phyloP scores from a whole-genome alignment of 2,888 invertebrate species.

The Ashinkailepas kermadecensis region DNA sequence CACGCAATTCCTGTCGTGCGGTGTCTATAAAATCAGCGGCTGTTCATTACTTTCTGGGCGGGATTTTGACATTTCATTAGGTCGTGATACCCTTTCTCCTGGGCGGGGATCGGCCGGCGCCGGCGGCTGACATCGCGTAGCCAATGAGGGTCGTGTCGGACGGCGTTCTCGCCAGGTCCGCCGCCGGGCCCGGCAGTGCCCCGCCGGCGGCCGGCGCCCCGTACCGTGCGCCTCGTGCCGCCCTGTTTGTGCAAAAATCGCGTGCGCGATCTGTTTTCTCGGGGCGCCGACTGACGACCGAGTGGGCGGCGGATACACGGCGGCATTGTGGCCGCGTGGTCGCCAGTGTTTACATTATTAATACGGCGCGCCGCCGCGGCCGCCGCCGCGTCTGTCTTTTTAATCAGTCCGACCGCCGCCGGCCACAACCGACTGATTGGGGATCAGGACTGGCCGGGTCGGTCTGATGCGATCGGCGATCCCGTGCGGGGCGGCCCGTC shows the following conservation, averaged over 20 bases:
- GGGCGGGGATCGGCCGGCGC: neutral
- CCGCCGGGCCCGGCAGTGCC: too few species aligned
- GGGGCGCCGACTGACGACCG: neutral
- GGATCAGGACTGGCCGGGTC: neutral
- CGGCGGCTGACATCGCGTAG: too few species aligned
- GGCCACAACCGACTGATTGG: neutral
- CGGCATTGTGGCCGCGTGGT: neutral
- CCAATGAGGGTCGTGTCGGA: too few species aligned
- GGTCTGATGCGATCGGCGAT: neutral
- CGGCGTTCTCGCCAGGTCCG: too few species aligned
- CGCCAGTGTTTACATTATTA: conserved; percentile 11
- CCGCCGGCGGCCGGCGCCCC: neutral
- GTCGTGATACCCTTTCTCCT: conserved; percentile 5
- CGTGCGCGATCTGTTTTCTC: conserved; percentile 6
- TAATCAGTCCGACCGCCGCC: neutral
- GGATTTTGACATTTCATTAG: conserved; percentile 17
- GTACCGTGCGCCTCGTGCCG: too few species aligned
- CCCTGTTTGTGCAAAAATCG: conserved; percentile 13
- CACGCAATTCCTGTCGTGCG: conserved; percentile 9
- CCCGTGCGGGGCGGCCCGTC: neutral
- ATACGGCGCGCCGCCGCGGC: neutral
- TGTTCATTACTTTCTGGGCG: neutral
- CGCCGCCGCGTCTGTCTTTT: conserved; percentile 3
- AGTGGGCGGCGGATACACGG: neutral
- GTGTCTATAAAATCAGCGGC: conserved; percentile 5